Evolutionary conservation across 1,140 invertebrate genomes (phyloP), one percentile per base, ranked within the genome.

Genomic region (Drosophila santomea): DNA sequence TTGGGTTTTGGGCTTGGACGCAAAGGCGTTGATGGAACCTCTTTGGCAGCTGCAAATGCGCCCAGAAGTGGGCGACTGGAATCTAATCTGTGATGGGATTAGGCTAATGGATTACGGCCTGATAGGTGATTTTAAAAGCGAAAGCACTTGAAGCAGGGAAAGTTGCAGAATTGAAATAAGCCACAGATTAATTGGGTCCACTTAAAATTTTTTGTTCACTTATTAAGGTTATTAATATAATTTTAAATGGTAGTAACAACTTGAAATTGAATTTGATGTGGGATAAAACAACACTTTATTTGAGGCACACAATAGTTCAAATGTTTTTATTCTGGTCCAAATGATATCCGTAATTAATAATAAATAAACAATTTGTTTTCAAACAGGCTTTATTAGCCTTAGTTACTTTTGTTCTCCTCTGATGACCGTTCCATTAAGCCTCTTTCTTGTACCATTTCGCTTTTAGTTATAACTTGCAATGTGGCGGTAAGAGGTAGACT

Each of bases 391-490:
- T 17, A 17, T 17, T 17, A 17, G 32, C 32, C 3, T 32, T 10
- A 8, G 7, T 32, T 10, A 32, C 32, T 10, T 8, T 32, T 32
- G 7, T 32, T 32, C 32, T 8, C 32, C 32, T 0, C 32, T 32
- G 32, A 1, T 14, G 7, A 23, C 23, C 14, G 8, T n/a, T 5
- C 8, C 38, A 39, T 12, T 51, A 51, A 35, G 6, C 8, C n/a
- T 8, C n/a, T 36, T 20, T 5, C 12, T 39, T 28, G 10, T 38
- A 23, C 58, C 43, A 20, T 14, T 15, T 14, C 32, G 14, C n/a
- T 43, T 8, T 35, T 32, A 23, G 45, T 17, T 47, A 69, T 67
- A 47, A 28, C 32, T 20, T 39, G 36, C n/a, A 73, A 67, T 39
- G 58, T 12, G 17, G 25, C 8, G 25, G 14, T 47, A 47, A 41